Conservation (phyloP, 2,888 invertebrate genomes). For the Dorcus hopei region DNA sequence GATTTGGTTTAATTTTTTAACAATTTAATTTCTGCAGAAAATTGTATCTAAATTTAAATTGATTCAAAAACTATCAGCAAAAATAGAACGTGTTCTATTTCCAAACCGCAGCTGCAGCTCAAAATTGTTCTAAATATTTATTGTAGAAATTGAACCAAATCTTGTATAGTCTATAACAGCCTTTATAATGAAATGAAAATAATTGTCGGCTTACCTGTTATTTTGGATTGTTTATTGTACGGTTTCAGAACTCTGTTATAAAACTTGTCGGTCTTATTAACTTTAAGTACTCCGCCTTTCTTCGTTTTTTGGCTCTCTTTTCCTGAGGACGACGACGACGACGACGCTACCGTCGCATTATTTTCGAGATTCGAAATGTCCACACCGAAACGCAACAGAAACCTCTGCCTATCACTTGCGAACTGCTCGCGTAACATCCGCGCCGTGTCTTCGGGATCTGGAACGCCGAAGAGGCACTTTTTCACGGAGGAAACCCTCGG, state of each 20-base stretch:
- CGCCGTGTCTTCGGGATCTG: constrained; percentile 58
- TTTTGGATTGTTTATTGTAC: constrained; percentile 22
- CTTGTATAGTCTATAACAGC: neutral
- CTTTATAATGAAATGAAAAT: too few relatives aligned
- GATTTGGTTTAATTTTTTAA: too few relatives aligned
- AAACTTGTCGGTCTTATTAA: constrained; percentile 17
- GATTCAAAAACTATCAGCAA: too few relatives aligned
- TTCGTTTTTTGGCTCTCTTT: too few relatives aligned
- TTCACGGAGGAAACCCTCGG: constrained; percentile 41
- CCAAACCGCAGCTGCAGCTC: too few relatives aligned
- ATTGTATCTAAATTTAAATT: too few relatives aligned
- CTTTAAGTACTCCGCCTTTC: constrained; percentile 10
- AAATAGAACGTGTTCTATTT: too few relatives aligned
- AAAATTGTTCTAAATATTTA: too few relatives aligned
- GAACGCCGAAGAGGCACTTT: constrained; percentile 61
- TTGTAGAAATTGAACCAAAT: too few relatives aligned
- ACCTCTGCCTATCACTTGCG: constrained; percentile 56
- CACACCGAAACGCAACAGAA: constrained; percentile 60
- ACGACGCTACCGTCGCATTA: neutral
- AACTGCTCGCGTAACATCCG: constrained; percentile 60
- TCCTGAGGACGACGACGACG: too few relatives aligned
- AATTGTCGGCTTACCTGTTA: constrained; percentile 21
- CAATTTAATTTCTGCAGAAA: too few relatives aligned
- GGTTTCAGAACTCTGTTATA: constrained; percentile 17
- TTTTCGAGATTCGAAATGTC: constrained; percentile 50